Evolutionary conservation across 2,888 invertebrate species (phyloP).

Genomic region (Dioctria linearis): DNA sequence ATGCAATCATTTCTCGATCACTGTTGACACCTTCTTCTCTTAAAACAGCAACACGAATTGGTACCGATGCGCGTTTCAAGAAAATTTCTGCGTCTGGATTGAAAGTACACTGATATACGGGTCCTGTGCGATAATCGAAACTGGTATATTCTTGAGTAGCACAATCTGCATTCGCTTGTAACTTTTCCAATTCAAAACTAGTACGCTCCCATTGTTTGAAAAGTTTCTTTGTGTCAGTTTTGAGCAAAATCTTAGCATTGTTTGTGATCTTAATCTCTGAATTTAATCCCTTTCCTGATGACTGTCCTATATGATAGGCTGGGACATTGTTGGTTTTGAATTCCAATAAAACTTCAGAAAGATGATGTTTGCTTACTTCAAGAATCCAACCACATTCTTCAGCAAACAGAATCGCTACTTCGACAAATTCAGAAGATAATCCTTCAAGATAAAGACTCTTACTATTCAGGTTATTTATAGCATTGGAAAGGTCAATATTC

Average conservation of each 20-base stretch:
- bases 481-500: slow-evolving; percentile 76
- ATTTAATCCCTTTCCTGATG: slow-evolving; percentile 78
- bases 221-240: slow-evolving; percentile 77
- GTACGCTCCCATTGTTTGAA: slow-evolving; percentile 96
- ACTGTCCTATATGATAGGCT: slow-evolving; percentile 79
- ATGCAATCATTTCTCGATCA: slow-evolving; percentile 97
- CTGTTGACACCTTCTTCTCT: slow-evolving; percentile 96
- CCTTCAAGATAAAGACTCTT: slow-evolving; percentile 61
- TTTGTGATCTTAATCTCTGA: slow-evolving; percentile 62
- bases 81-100: slow-evolving; percentile 75
- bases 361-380: slow-evolving; percentile 77
- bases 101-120: slow-evolving; percentile 81
- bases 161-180: slow-evolving; percentile 86
- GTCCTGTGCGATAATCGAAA: slow-evolving; percentile 79
- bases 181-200: slow-evolving; percentile 88
- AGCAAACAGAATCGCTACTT: slow-evolving; percentile 82
- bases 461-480: slow-evolving; percentile 62
- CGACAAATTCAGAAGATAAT: slow-evolving; percentile 70
- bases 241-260: slow-evolving; percentile 70
- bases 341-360: slow-evolving; percentile 75
- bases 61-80: slow-evolving; percentile 68
- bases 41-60: slow-evolving; percentile 88
- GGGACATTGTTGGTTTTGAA: slow-evolving; percentile 77
- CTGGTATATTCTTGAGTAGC: slow-evolving; percentile 84
- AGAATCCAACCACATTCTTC: slow-evolving; percentile 91